Percentiles rank a stretch among this genome's conserved stretches.
Conservation (phyloP, 2,797 vertebrate genomes). For the Atherinosoma microstoma region DNA sequence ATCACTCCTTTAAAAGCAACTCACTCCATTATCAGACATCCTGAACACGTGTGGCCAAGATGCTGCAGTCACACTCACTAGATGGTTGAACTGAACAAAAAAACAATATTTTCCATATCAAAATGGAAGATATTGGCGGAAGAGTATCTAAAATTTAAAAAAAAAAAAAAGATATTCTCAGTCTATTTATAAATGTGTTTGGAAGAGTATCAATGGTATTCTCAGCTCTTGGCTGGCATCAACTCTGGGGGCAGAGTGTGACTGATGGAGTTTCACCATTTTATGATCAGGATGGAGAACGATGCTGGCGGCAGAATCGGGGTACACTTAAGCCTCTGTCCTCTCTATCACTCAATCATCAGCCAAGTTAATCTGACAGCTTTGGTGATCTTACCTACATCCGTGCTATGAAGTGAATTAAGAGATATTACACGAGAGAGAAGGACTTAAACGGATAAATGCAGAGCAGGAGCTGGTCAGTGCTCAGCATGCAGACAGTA, state of each 20-base stretch:
- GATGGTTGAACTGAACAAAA: constrained; percentile 15
- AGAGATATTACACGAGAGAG: constrained; percentile 19
- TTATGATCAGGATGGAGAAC: constrained; percentile 66
- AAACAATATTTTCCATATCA: constrained; percentile 36
- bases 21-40: constrained; percentile 19
- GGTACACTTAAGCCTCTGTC: constrained; percentile 73
- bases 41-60: constrained; percentile 22
- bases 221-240: constrained; percentile 71
- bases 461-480: constrained; percentile 22
- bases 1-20: constrained; percentile 50
- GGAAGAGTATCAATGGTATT: constrained; percentile 70
- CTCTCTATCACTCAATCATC: constrained; percentile 43
- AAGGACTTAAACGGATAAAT: constrained; percentile 27
- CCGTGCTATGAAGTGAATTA: constrained; percentile 21
- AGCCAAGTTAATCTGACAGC: constrained; percentile 38
- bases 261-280: constrained; percentile 77
- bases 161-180: constrained; percentile 56
- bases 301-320: constrained; percentile 60
- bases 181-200: constrained; percentile 73
- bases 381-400: constrained; percentile 48
- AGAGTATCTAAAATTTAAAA: constrained; percentile 37
- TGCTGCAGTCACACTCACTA: constrained; percentile 12
- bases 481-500: constrained; percentile 33
- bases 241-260: constrained; percentile 59
- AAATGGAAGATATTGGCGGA: constrained; percentile 31